Evolutionary conservation across 1,140 invertebrate genomes (phyloP).

Genomic region (Ceratosolen solmsi): DNA sequence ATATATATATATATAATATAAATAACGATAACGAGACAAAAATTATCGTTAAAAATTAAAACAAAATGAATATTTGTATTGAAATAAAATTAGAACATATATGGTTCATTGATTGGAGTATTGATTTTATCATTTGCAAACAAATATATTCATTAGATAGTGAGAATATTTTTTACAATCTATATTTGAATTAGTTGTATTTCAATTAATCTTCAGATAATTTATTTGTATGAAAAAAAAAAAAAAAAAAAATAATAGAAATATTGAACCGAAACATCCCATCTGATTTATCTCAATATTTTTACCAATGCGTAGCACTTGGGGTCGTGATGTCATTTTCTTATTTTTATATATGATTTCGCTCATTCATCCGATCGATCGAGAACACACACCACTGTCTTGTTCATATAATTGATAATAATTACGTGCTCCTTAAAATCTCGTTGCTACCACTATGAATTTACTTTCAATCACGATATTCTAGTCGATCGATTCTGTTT

Average conservation of each 20-base stretch:
- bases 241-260: neutral
- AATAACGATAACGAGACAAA: no score
- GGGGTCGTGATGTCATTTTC: constrained; percentile 42
- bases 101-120: no score
- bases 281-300: constrained; percentile 61
- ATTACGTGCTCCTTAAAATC: constrained; percentile 29
- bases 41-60: no score
- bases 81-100: no score
- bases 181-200: no score
- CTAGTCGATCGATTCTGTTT: constrained; percentile 52
- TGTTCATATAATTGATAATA: constrained; percentile 25
- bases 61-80: no score
- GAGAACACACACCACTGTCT: constrained; percentile 23
- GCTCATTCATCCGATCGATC: constrained; percentile 31
- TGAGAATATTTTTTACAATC: no score
- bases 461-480: constrained; percentile 58
- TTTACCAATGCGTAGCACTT: constrained; percentile 48
- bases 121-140: no score
- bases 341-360: constrained; percentile 2
- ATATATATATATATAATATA: no score
- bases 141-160: no score
- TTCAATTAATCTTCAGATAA: no score
- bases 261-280: neutral
- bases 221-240: no score
- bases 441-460: constrained; percentile 54